A percentile compares a stretch with the other conserved stretches of the same genome.
These are phyloP conservation scores for Lycophotia porphyrea DNA, from an alignment of 2,888 invertebrate genomes.

Conservation along the genomic window DNA sequence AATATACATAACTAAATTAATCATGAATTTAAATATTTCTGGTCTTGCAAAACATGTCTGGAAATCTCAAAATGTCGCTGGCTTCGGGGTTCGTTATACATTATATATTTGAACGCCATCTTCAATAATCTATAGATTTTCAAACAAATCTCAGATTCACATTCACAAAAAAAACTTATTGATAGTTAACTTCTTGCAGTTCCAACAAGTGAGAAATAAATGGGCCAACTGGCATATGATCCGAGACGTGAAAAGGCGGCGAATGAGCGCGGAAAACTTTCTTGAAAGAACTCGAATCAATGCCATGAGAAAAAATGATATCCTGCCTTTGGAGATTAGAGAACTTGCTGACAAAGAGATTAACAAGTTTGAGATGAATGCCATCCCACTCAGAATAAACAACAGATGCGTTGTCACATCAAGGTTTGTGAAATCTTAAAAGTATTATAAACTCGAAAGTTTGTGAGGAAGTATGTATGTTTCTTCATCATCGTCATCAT, in stretches of 20 bases:
- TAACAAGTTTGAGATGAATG: constrained; percentile 94
- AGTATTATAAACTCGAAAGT: background rate
- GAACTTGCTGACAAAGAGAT: constrained; percentile 95
- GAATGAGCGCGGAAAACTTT: constrained; percentile 93
- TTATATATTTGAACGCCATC: background rate
- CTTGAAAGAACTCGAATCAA: constrained; percentile 95
- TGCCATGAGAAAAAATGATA: constrained; percentile 95
- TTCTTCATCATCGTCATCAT: too few relatives aligned
- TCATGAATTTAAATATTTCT: constrained; percentile 82
- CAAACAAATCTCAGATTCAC: background rate
- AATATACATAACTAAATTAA: constrained; percentile 9
- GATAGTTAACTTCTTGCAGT: constrained; percentile 80
- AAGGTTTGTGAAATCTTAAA: constrained; percentile 76
- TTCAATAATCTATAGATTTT: background rate
- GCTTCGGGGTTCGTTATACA: constrained; percentile 77
- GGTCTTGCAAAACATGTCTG: constrained; percentile 80
- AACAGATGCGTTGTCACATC: constrained; percentile 97
- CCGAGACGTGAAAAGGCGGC: constrained; percentile 95
- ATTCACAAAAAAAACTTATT: background rate
- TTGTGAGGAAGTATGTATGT: background rate
- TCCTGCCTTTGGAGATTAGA: constrained; percentile 95
- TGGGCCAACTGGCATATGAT: constrained; percentile 96
- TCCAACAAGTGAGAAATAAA: constrained; percentile 93
- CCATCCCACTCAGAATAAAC: constrained; percentile 91
- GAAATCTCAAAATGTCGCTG: constrained; percentile 82